Evolutionary conservation across 2,113 vertebrate genomes (phyloP), one percentile per base, ranked within the genome.

Genomic region (Tachysurus vachellii): DNA sequence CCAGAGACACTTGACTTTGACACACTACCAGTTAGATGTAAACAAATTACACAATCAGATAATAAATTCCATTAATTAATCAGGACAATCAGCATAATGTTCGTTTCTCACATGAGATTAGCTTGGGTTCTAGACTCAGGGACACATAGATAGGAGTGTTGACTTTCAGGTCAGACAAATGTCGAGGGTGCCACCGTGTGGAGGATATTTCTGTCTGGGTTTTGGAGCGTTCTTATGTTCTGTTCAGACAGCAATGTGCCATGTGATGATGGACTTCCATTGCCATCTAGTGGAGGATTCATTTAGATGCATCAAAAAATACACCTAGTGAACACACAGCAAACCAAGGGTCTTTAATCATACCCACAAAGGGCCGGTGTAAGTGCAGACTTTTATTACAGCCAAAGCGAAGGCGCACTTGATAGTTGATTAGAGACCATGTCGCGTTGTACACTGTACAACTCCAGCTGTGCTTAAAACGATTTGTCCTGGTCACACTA

Each of bases 131-230:
- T 76, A 31, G 84, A 79, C 57, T 85, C 42, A 79, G 28, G 19
- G 3, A 42, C 79, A 28, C 8, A 16, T 10, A 47, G 11, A 26
- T 12, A 23, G 12, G 16, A 54, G 31, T 16, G 6, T n/a, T 13
- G 23, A 53, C 2, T 59, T 59, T 21, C 53, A 47, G 13, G 19
- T 53, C 75, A 71, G 59, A 59, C 36, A 66, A 53, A 83, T 62
- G 42, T 79, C 82, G 50, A 88, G 50, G 44, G 16, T 79, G 87
- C 85, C 89, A 90, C 82, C 88, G 19, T 83, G 89, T 87, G 89
- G 89, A 42, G 2, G 59, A 26, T 36, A 7, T 61, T 53, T 50
- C 31, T 59, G 21, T 59, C 7, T 28, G 31, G 5, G 36, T 71
- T 56, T 47, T 11, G 26, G 28, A 28, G 12, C 28, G 3, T 36